Evolutionary conservation across 2,113 vertebrate species (phyloP), one percentile per base, ranked within the genome.

Genomic region (Psophia crepitans): DNA sequence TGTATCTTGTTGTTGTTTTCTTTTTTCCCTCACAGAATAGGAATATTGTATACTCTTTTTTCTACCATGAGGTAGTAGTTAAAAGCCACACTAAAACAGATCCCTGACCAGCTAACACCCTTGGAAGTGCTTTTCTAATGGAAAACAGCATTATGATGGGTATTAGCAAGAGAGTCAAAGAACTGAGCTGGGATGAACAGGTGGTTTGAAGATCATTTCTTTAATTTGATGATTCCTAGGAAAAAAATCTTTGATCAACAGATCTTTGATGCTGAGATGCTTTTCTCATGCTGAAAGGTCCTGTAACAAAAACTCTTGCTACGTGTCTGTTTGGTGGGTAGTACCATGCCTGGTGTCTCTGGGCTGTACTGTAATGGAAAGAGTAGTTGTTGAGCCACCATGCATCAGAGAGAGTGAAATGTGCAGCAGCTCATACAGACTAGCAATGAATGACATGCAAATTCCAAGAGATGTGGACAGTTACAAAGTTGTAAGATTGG

Each of bases 251-350:
- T 87, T 69, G 15, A 30, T 58, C 41, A 58, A 15, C 2, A 11
- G 12, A 23, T 39, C 39, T 80, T 51, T 84, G 39, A 48, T 84
- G 69, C n/a, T n/a, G n/a, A n/a, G n/a, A n/a, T n/a, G 11, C 7
- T 43, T 43, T 79, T 90, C 27, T 4, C 30, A 24, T 39, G 11
- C 6, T 23, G 15, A 66, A 65, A 85, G 2, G 2, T 88, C 21
- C 14, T 20, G 12, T 14, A 66, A 43, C 5, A 27, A 75, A 63
- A 57, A 5, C 27, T 87, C 11, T 65, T 1, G 1, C 6, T 56
- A 8, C 1, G 0, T 8, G 3, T 51, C 17, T 48, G 26, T 53
- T 76, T 48, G 32, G 23, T 49, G 12, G 8, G 5, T 32, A 53
- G 11, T 4, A 33, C 2, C 35, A 14, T 4, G 28, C 9, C 4